These are phyloP conservation scores for Poecilia latipinna DNA, from an alignment of 2,113 vertebrate species.

Conservation along the genomic window DNA sequence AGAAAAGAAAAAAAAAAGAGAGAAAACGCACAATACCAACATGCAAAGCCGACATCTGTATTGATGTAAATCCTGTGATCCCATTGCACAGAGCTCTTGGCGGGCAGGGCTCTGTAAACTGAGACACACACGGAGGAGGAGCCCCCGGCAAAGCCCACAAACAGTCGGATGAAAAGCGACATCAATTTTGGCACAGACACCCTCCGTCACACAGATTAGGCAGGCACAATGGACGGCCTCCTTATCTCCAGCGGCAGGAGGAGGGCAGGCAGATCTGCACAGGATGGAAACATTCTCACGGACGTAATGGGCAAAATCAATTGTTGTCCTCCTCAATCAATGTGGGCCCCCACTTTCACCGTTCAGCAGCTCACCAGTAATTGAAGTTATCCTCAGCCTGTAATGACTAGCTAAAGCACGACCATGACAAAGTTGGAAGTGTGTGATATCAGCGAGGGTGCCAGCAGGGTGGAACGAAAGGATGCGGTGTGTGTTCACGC, in stretches of 20 bases:
- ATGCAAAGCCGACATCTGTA: conserved; percentile 79
- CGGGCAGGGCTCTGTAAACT: conserved; percentile 71
- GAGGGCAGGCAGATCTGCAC: conserved; percentile 98
- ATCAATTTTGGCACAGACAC: conserved; percentile 99
- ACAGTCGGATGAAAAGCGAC: conserved; percentile 97
- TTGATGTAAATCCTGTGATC: conserved; percentile 78
- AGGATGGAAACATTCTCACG: conserved; percentile 99
- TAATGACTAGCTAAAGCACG: conserved; percentile 97
- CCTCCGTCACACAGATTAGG: conserved; percentile 99
- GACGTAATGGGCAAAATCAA: conserved; percentile 99
- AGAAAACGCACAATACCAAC: conserved; percentile 50
- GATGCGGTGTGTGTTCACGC: conserved; percentile 69
- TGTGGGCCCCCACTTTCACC: conserved; percentile 97
- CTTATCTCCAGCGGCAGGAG: conserved; percentile 99
- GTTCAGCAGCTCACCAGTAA: conserved; percentile 99
- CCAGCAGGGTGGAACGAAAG: conserved; percentile 92
- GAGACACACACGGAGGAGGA: conserved; percentile 86
- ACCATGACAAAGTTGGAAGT: conserved; percentile 98
- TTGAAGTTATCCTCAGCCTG: conserved; percentile 99
- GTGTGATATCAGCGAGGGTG: conserved; percentile 94
- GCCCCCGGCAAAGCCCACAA: conserved; percentile 90
- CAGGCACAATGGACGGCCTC: conserved; percentile 97
- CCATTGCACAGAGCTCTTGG: conserved; percentile 64
- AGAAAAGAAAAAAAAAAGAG: conserved; percentile 38
- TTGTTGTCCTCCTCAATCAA: conserved; percentile 99